A percentile compares a stretch with the other conserved stretches of the same genome.
These are phyloP conservation scores for Suillia variegata DNA, from an alignment of 2,888 invertebrate species.

Conservation along the genomic window DNA sequence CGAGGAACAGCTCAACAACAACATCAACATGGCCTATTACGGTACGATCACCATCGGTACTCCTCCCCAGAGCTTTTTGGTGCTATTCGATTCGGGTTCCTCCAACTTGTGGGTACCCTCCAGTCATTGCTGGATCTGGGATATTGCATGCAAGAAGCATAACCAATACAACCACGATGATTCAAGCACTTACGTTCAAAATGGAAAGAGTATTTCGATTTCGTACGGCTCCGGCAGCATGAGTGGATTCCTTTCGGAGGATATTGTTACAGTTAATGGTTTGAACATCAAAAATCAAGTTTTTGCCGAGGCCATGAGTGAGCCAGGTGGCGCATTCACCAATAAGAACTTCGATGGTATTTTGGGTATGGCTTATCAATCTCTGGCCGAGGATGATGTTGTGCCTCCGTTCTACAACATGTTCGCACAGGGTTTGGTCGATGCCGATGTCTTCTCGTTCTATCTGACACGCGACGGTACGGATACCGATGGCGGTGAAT, in stretches of 20 bases:
- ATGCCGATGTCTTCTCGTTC: conserved; percentile 85
- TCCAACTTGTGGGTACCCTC: conserved; percentile 99
- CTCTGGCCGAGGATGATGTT: conserved; percentile 87
- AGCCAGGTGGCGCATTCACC: conserved; percentile 92
- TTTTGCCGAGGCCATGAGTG: conserved; percentile 91
- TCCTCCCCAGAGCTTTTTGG: conserved; percentile 88
- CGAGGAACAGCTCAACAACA: conserved; percentile 72
- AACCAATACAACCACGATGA: conserved; percentile 89
- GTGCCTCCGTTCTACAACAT: conserved; percentile 91
- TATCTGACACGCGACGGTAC: conserved; percentile 79
- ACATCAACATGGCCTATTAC: conserved; percentile 93
- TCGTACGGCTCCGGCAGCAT: conserved; percentile 95
- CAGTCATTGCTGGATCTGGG: conserved; percentile 86
- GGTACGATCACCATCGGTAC: conserved; percentile 88
- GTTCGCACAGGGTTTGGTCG: conserved; percentile 75
- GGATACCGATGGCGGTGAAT: conserved; percentile 77
- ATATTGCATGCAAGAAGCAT: conserved; percentile 93
- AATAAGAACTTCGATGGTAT: conserved; percentile 98
- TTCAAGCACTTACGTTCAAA: conserved; percentile 80
- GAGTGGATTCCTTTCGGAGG: conserved; percentile 91
- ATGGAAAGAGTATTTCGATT: conserved; percentile 89
- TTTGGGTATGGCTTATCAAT: conserved; percentile 86
- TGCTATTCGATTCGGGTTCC: conserved; percentile 93
- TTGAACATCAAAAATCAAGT: conserved; percentile 76
- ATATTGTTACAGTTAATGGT: conserved; percentile 75